A percentile compares a stretch with the other conserved stretches of the same genome.
Conservation (phyloP, 2,888 invertebrate genomes). For the Urechis unicinctus region DNA sequence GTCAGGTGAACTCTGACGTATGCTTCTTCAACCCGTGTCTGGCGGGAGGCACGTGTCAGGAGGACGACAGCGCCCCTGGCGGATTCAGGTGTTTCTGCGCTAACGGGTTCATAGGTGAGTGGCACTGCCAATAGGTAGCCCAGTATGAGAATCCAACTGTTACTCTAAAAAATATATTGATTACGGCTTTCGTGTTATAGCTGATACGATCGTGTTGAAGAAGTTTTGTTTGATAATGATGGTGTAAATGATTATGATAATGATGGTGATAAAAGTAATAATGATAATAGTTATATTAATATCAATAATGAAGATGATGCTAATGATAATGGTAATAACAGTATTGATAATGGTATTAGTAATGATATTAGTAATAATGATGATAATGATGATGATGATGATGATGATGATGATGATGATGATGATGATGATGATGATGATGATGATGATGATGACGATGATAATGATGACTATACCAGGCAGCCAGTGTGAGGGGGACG, state of each 20-base stretch:
- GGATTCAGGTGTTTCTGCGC: slow-evolving; percentile 34
- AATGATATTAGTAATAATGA: not conserved
- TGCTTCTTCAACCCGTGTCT: slow-evolving; percentile 37
- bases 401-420: no score
- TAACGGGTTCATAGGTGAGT: slow-evolving; percentile 30
- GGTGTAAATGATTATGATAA: no score
- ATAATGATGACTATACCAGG: slow-evolving; percentile 17
- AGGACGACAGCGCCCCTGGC: slow-evolving; percentile 22
- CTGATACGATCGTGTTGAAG: no score
- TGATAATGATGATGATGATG: no score
- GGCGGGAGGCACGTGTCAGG: slow-evolving; percentile 32
- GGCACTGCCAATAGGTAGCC: no score
- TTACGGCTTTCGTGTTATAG: no score
- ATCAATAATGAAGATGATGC: no score
- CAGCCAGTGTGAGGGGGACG: slow-evolving; percentile 29
- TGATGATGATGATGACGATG: not conserved
- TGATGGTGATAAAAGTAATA: not conserved
- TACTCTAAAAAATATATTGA: no score
- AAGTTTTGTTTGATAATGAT: no score
- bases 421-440: no score
- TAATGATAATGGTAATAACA: no score
- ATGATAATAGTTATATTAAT: not conserved
- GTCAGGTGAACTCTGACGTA: slow-evolving; percentile 68
- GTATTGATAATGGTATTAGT: not conserved
- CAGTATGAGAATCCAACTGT: no score